Conservation (phyloP, 2,797 vertebrate species). For the Linurgus olivaceus region DNA sequence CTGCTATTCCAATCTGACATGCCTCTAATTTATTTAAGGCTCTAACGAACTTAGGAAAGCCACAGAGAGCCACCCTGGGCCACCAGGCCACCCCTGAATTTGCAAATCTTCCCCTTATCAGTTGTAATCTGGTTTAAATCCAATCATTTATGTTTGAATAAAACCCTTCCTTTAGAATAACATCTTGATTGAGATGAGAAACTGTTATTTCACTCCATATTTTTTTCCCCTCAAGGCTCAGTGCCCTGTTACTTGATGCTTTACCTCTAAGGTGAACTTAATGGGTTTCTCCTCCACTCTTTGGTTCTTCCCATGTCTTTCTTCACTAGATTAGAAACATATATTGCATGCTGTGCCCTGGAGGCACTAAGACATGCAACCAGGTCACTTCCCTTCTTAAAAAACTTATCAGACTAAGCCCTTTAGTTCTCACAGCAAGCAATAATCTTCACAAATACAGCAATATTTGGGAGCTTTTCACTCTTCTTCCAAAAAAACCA, state of each 20-base stretch:
- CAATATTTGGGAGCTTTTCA: background rate
- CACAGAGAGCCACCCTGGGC: background rate
- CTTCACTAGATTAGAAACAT: conserved; percentile 2
- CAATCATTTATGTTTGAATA: background rate
- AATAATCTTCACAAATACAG: background rate
- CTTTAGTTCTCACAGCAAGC: background rate
- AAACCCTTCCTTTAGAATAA: background rate
- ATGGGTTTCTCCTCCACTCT: background rate
- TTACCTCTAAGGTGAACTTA: background rate
- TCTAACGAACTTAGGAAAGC: background rate
- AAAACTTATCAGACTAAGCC: background rate
- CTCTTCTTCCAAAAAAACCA: background rate
- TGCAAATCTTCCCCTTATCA: background rate
- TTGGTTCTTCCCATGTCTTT: background rate
- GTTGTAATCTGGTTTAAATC: background rate
- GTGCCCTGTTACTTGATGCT: background rate
- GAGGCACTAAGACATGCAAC: background rate
- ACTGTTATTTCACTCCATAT: background rate
- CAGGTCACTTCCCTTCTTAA: background rate
- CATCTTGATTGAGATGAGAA: background rate
- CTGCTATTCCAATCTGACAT: background rate
- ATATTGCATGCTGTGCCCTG: background rate
- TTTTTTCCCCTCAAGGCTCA: background rate
- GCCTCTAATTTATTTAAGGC: conserved; percentile 28
- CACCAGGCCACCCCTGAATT: background rate